A percentile compares a stretch with the other conserved stretches of the same genome.
These are phyloP conservation scores for Oreochromis mossambicus DNA, from an alignment of 2,797 vertebrate genomes.

Conservation along the genomic window DNA sequence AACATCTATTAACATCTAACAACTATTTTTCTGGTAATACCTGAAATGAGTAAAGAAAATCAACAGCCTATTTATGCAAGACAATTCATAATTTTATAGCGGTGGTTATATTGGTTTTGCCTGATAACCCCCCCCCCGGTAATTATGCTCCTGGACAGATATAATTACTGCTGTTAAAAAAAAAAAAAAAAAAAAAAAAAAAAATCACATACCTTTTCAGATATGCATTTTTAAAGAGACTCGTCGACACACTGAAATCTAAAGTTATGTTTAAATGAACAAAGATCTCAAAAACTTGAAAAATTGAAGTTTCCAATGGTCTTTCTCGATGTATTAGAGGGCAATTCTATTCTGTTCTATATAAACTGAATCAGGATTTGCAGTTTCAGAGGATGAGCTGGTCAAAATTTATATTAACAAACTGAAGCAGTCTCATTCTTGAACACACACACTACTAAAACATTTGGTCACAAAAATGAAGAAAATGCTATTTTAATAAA, in stretches of 20 bases:
- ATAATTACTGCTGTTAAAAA: neutral
- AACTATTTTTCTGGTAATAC: too few relatives aligned
- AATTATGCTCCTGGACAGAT: neutral
- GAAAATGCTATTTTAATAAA: neutral
- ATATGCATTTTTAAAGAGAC: neutral
- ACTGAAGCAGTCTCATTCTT: neutral
- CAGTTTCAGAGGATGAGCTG: neutral
- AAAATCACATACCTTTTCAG: neutral
- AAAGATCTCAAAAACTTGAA: neutral
- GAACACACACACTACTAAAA: neutral
- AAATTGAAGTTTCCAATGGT: neutral
- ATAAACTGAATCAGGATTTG: neutral
- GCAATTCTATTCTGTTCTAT: neutral
- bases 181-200: too few relatives aligned
- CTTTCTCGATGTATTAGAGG: neutral
- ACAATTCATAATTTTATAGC: too few relatives aligned
- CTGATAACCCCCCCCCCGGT: too few relatives aligned
- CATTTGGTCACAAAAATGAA: neutral
- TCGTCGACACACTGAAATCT: neutral
- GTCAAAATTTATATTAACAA: neutral
- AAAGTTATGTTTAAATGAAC: neutral
- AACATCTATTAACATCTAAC: too few relatives aligned
- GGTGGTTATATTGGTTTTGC: too few relatives aligned
- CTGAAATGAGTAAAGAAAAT: too few relatives aligned
- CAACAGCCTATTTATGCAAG: too few relatives aligned